A percentile compares a stretch with the other conserved stretches of the same genome.
These are phyloP conservation scores for Bungarus multicinctus DNA, from an alignment of 2,113 vertebrate species.

Conservation along the genomic window DNA sequence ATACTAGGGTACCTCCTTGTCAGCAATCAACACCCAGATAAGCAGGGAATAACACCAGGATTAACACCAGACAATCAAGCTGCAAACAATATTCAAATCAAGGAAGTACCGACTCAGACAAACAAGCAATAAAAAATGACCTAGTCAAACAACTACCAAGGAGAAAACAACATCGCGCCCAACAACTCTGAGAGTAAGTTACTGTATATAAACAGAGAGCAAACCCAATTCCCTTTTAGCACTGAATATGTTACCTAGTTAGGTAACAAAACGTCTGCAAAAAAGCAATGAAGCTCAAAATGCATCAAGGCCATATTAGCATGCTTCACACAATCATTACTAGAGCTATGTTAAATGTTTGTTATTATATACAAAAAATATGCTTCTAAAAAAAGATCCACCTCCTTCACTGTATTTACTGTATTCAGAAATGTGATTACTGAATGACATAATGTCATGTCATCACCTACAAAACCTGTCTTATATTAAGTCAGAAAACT, in stretches of 20 bases:
- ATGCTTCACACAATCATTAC: slow-evolving; percentile 29
- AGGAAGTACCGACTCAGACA: neutral
- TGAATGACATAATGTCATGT: neutral
- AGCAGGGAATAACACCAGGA: neutral
- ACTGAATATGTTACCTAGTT: neutral
- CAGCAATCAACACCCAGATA: neutral
- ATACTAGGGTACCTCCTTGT: neutral
- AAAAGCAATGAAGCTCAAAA: neutral
- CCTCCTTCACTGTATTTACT: neutral
- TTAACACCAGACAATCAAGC: neutral
- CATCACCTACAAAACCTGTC: neutral
- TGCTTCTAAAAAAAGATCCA: neutral
- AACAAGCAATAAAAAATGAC: neutral
- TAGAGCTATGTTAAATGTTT: neutral
- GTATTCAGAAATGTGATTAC: neutral
- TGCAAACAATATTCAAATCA: neutral
- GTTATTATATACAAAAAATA: neutral
- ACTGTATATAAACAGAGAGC: neutral
- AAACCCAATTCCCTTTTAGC: neutral
- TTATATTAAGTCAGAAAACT: neutral
- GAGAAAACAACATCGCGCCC: neutral
- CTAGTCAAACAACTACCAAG: neutral
- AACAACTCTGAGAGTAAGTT: neutral
- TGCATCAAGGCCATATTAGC: slow-evolving; percentile 28
- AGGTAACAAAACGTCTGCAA: neutral